Conservation (phyloP, 2,888 invertebrate species). For the Eupithecia inturbata region DNA sequence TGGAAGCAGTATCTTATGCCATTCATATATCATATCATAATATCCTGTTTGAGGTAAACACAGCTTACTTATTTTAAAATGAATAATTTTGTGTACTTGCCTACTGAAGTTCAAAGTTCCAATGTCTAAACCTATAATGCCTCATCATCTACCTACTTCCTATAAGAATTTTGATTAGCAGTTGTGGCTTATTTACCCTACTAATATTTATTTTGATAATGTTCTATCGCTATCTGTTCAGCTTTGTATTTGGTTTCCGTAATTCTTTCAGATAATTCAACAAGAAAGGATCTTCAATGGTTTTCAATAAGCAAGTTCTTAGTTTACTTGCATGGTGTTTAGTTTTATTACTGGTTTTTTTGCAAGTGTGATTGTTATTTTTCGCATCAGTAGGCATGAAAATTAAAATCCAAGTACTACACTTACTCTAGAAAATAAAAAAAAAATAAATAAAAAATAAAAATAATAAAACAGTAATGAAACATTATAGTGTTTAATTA, state of each 20-base stretch:
- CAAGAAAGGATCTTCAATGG: constrained; percentile 34
- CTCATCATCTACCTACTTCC: not conserved
- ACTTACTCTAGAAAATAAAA: not conserved
- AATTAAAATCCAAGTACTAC: not conserved
- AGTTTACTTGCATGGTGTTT: constrained; percentile 17
- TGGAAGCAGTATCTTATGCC: constrained; percentile 46
- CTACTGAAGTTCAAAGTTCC: not conserved
- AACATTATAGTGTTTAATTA: no score
- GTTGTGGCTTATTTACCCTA: not conserved
- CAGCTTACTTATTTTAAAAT: not conserved
- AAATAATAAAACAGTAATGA: no score
- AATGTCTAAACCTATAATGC: not conserved
- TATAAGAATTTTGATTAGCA: not conserved
- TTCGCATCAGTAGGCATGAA: not conserved
- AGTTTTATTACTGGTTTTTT: not conserved
- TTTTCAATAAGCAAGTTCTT: constrained; percentile 44
- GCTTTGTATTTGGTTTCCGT: constrained; percentile 8
- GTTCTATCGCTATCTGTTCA: not conserved
- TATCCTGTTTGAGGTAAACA: constrained; percentile 69
- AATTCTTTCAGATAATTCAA: constrained; percentile 42
- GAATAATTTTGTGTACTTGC: not conserved
- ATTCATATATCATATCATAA: constrained; percentile 66
- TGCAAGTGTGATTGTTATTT: not conserved
- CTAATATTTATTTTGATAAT: not conserved
- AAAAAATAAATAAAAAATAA: no score